Base-by-base conservation (phyloP, 2,888 invertebrate species). In the Lasioglossum figueresi region DNA sequence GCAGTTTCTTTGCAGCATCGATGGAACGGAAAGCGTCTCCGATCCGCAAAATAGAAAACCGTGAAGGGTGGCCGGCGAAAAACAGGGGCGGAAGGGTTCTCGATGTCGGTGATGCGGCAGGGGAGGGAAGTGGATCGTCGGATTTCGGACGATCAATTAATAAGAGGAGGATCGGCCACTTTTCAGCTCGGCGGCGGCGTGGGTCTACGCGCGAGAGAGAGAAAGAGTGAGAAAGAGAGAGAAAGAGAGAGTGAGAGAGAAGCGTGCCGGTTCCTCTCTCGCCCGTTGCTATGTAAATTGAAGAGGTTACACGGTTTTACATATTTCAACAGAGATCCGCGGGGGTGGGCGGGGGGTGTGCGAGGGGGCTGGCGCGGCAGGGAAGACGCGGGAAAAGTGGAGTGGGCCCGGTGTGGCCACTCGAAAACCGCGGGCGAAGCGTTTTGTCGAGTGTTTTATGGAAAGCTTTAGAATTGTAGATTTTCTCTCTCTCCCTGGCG, bases 401-500 rank as follows among this genome's bases (percentile, higher is more conserved):
- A 89, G 84, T 82, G 89, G 84, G 63, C 80, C 72, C 81, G 87
- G 91, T 90, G 84, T 91, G 84, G 89, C 91, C 93, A 92, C 94
- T 94, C 92, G 93, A 95, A 94, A 95, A 94, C 93, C 94, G 95
- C 95, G 94, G 91, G 89, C 93, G 90, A 91, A 93, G 95, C 95
- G 91, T 94, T 95, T 94, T 92, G 92, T 94, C 93, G 94, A 95
- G 95, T 94, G 94, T 94, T 94, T 94, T 95, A 94, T 94, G 94
- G 93, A 94, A 94, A 93, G 93, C 93, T 94, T 95, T 94, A 94
- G 95, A 95, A 95, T 95, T 95, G 95, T 95, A 95, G 95, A 95
- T 95, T 93, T 90, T 84, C 91, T 89, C 90, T 88, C 89, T 87
- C 92, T 87, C 91, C 85, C 88, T 19, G 34, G 88, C 72, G 59